phyloP scores from a whole-genome alignment of 1,140 invertebrate species.

The Papilio glaucus region DNA sequence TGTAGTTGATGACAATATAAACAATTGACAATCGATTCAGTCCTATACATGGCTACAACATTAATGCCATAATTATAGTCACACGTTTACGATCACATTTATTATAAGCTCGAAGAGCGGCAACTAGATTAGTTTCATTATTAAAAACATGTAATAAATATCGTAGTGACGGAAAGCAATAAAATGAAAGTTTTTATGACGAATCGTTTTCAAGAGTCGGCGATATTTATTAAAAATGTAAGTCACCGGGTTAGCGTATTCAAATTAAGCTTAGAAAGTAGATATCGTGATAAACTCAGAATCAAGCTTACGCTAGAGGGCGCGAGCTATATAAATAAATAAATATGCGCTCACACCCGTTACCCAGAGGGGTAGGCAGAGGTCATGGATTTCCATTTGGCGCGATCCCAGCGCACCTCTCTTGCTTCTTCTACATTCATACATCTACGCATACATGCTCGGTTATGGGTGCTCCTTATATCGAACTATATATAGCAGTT shows the following conservation, averaged over 20 bases:
- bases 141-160: conserved; percentile 11
- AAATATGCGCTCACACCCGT: too few relatives aligned
- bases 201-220: not conserved
- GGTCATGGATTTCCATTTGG: too few relatives aligned
- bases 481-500: too few relatives aligned
- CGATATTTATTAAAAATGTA: conserved; percentile 13
- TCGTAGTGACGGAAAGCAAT: not conserved
- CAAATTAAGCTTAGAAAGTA: conserved; percentile 5
- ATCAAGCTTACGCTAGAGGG: not conserved
- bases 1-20: conserved; percentile 13
- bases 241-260: not conserved
- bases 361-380: too few relatives aligned
- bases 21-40: not conserved
- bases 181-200: conserved; percentile 16
- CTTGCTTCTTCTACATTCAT: too few relatives aligned
- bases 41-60: not conserved
- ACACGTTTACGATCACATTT: conserved; percentile 6
- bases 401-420: too few relatives aligned
- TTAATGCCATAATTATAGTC: conserved; percentile 12
- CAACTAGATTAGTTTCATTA: conserved; percentile 8
- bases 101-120: not conserved
- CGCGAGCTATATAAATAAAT: too few relatives aligned
- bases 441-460: too few relatives aligned
- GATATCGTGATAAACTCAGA: not conserved
- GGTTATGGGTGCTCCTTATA: too few relatives aligned